A percentile compares a stretch with the other conserved stretches of the same genome.
Evolutionary conservation across 2,113 vertebrate species (phyloP).

Genomic region (Colinus virginianus): DNA sequence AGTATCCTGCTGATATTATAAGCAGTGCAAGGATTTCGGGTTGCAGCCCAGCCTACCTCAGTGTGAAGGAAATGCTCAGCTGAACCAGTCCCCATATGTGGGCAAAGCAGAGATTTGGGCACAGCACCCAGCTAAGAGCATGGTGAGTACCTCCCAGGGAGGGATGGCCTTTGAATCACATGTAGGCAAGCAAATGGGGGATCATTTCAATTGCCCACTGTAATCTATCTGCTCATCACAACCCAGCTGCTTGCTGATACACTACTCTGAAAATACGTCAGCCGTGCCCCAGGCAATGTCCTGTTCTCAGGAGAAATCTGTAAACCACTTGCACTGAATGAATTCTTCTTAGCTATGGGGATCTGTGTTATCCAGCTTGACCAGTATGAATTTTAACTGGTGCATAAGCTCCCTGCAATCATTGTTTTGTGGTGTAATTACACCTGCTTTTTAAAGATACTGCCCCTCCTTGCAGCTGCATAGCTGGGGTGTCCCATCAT

Average conservation of each 20-base stretch:
- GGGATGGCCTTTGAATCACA: not conserved
- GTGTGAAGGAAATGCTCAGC: not conserved
- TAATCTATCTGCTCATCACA: not conserved
- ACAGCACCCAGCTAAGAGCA: not conserved
- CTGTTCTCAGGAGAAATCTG: not conserved
- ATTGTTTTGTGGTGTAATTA: not conserved
- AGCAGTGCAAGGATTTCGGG: not conserved
- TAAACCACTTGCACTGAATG: not conserved
- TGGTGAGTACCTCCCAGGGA: not conserved
- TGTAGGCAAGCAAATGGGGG: fast-evolving
- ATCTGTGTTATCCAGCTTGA: conserved; percentile 6
- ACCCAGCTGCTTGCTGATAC: not conserved
- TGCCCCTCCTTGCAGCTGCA: not conserved
- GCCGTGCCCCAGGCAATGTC: not conserved
- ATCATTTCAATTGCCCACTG: not conserved
- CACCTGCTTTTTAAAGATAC: not conserved
- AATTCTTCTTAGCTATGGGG: not conserved
- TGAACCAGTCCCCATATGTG: fast-evolving
- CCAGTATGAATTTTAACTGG: conserved; percentile 43
- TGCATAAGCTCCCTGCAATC: not conserved
- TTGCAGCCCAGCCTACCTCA: not conserved
- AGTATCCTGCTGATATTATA: not conserved
- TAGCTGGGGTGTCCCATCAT: not conserved
- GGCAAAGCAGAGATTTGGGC: not conserved
- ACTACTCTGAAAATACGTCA: not conserved